Evolutionary conservation across 2,113 vertebrate species (phyloP), one percentile per base, ranked within the genome.

Genomic region (Pampusana beccarii): DNA sequence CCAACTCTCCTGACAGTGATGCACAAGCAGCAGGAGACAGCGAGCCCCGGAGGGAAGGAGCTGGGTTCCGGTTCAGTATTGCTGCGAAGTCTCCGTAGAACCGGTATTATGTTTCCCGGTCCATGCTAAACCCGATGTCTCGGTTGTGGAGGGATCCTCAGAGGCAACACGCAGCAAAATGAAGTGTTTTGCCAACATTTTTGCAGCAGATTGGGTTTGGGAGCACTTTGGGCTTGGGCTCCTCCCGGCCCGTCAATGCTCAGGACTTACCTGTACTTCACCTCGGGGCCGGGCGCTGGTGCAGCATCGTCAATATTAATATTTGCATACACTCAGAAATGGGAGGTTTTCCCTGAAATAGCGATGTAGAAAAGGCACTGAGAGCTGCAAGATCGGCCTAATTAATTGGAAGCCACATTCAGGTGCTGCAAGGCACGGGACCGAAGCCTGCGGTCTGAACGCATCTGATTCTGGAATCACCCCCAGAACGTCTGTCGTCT

Each of bases 31-130:
- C n/a, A 21, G 69, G 82, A 61, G 67, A 29, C 0, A 2, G 28
- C 6, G 50, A 31, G 11, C 53, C 69, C 51, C 78, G 4, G 13
- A 44, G 36, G 62, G 56, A 33, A 54, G 5, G 9, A 13, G 14
- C 42, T 11, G 3, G 72, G 10, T 8, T 60, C 53, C 42, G 67
- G 3, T 31, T 21, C 57, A 2, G 12, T 8, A 8, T 8, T 15
- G 28, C 36, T 16, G 10, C 9, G 5, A 31, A 58, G 29, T 20
- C 48, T 33, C 72, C 58, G 0, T 9, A 53, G 51, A 16, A 48
- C 16, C 3, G 4, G 31, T 11, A 1, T 12, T 13, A 1, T 2
- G 29, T 17, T 13, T 8, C 60, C 58, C 1, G 38, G 13, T 7
- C 65, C 38, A 2, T 2, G 25, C 13, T 10, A 69, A 26, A 24